Evolutionary conservation across 1,140 invertebrate genomes (phyloP).

Genomic region (Probaryconus sp.): DNA sequence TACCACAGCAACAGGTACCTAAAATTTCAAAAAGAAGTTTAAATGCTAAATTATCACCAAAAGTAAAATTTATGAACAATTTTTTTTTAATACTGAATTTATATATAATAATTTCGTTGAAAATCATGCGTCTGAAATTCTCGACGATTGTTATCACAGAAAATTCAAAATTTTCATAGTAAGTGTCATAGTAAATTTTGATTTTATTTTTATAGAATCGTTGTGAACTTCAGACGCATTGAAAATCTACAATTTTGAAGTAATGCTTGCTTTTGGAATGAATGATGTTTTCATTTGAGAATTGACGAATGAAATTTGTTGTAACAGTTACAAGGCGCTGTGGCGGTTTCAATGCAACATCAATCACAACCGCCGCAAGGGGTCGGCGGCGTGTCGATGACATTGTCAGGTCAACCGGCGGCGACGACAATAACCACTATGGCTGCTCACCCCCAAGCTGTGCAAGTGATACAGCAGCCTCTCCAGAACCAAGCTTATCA

Average conservation of each 20-base stretch:
- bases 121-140: too few relatives aligned
- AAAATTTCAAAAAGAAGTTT: slow-evolving; percentile 54
- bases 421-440: slow-evolving; percentile 76
- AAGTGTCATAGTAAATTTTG: too few relatives aligned
- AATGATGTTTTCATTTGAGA: too few relatives aligned
- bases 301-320: too few relatives aligned
- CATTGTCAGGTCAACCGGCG: slow-evolving; percentile 73
- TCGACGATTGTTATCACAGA: too few relatives aligned
- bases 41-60: slow-evolving; percentile 7
- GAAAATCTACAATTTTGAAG: too few relatives aligned
- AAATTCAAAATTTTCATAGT: too few relatives aligned
- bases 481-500: slow-evolving; percentile 86
- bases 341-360: slow-evolving; percentile 77
- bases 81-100: slow-evolving; percentile 42
- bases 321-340: slow-evolving; percentile 69
- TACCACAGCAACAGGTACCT: slow-evolving; percentile 80
- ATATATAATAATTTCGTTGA: too few relatives aligned
- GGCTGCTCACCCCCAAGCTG: slow-evolving; percentile 76
- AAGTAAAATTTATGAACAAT: slow-evolving; percentile 2
- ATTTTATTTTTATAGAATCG: too few relatives aligned
- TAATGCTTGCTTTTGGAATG: too few relatives aligned
- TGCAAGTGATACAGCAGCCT: slow-evolving; percentile 91
- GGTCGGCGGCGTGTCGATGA: slow-evolving; percentile 77
- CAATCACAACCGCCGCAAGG: slow-evolving; percentile 81
- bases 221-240: too few relatives aligned